Evolutionary conservation across 2,113 vertebrate genomes (phyloP), one percentile per base, ranked within the genome.

Genomic region (Monopterus albus): DNA sequence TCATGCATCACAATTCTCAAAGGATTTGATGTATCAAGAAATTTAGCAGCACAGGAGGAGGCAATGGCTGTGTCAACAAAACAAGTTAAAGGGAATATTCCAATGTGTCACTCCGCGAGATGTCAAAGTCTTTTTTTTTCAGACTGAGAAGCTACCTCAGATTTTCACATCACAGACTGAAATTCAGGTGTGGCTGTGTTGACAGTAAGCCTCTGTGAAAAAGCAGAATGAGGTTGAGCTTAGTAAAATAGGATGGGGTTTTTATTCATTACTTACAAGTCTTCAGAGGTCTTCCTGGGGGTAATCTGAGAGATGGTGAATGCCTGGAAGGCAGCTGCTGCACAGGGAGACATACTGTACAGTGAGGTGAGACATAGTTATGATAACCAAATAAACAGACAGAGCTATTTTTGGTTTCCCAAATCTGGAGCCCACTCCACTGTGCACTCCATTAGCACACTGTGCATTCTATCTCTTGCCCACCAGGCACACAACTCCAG

Each of bases 151-250:
- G 59, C 68, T 58, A 49, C 50, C 63, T 50, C 1, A 5, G 11
- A 70, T 64, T 75, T 71, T 66, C 81, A 67, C 51, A 60, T 67
- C 79, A 57, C 3, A 69, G 35, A 53, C 39, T 42, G 25, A 53
- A 51, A 46, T 59, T 65, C 78, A 78, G 81, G 70, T 78, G 82
- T 13, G 49, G 67, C 45, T 67, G 71, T 65, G 80, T 72, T 82
- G 81, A 78, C 76, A 75, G 72, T 78, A 75, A 81, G 78, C 77
- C 45, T 40, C 52, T 64, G 71, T 68, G 69, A 84, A 81, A 55
- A 39, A 79, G 72, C 59, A 72, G 62, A 81, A 87, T 63, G 49
- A 52, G 81, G 73, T 28, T 83, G 74, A 74, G 82, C 51, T 65
- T 36, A 40, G 69, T 63, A 60, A 75, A 75, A 67, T 36, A 82